Evolutionary conservation across 2,888 invertebrate genomes (phyloP), one percentile per base, ranked within the genome.

Genomic region (Drosophila aldrichi): DNA sequence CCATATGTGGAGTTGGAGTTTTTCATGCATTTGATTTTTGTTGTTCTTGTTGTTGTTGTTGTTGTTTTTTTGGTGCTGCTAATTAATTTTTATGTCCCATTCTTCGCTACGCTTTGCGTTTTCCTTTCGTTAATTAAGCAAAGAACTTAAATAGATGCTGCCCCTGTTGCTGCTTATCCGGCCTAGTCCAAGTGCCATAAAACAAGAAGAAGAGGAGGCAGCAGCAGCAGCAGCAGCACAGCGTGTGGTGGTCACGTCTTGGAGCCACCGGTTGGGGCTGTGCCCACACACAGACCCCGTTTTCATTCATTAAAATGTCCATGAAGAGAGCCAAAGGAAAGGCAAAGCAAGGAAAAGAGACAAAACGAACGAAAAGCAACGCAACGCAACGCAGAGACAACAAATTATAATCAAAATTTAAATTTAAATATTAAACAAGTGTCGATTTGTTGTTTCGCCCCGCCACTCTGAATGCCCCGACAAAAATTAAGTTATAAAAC

Each of bases 11-110:
- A 20, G 14, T 62, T 38, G 3, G 40, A 49, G 29, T 49, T 60
- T 60, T 62, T 52, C 34, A 65, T 66, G 64, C 52, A 59, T 40
- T 54, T 60, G 59, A 59, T 71, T 66, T 40, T 29, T 36, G 48
- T 9, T 51, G 10, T 18, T n/a, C n/a, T n/a, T 48, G 43, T 10
- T 32, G 32, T 32, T 32, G 5, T 14, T 14, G 4, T 5, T 12
- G 4, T 56, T 63, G 48, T 46, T 29, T 58, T 79, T 77, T 66
- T 60, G 60, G 64, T 62, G 56, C 74, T 82, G 78, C 73, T 85
- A 85, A 85, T 85, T 85, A 88, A 88, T 84, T 84, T 84, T 84
- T 77, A 84, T 85, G 85, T 79, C 74, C 85, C 81, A 76, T 76
- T 79, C 81, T 77, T 79, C 62, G 85, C 77, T 77, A 85, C 86